A percentile compares a stretch with the other conserved stretches of the same genome.
phyloP scores from a whole-genome alignment of 2,888 invertebrate genomes.

The Chymomyza procnemis region DNA sequence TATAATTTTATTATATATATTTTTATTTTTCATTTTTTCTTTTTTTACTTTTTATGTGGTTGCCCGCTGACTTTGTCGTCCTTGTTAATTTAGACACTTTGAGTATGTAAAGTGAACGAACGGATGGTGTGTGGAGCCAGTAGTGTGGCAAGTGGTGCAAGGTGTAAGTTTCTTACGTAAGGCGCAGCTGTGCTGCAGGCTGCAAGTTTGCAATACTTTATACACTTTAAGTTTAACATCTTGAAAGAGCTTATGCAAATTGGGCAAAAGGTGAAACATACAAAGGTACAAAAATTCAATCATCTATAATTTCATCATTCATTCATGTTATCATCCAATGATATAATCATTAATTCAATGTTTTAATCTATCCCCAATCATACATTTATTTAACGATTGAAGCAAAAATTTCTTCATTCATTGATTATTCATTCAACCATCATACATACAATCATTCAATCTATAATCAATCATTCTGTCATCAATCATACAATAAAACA shows the following conservation, averaged over 20 bases:
- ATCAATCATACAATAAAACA: no score
- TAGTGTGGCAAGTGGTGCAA: neutral
- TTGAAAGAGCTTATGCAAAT: neutral
- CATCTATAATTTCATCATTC: no score
- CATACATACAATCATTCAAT: neutral
- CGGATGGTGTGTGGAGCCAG: slow-evolving; percentile 39
- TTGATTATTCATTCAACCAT: neutral
- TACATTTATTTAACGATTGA: neutral
- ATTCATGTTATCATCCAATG: no score
- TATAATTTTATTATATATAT: slow-evolving; percentile 64
- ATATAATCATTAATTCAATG: no score
- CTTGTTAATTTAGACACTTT: slow-evolving; percentile 73
- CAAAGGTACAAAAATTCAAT: no score
- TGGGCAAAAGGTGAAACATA: neutral
- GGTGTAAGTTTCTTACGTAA: neutral
- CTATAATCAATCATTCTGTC: neutral
- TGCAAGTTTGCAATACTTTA: neutral
- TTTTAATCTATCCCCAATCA: no score
- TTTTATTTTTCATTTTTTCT: slow-evolving; percentile 69
- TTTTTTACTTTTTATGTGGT: slow-evolving; percentile 6
- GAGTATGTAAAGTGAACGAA: slow-evolving; percentile 69
- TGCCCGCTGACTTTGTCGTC: slow-evolving; percentile 62
- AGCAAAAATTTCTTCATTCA: no score
- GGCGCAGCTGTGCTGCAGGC: neutral
- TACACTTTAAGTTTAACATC: neutral